A percentile compares a stretch with the other conserved stretches of the same genome.
Evolutionary conservation across 2,113 vertebrate genomes (phyloP).

Genomic region (Neolamprologus devosi): DNA sequence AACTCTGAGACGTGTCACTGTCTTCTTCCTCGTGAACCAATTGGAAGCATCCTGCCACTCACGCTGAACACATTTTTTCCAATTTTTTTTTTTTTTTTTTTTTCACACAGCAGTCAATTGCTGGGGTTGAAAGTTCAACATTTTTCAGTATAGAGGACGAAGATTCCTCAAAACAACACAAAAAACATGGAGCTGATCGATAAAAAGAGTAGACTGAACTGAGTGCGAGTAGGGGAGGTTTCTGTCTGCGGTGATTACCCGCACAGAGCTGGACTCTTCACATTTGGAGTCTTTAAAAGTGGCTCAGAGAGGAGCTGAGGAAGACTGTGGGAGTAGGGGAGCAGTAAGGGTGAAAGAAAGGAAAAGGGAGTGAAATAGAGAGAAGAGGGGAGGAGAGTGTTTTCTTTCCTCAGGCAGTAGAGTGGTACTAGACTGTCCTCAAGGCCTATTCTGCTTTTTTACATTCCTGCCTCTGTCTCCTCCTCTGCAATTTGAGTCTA

Average conservation of each 20-base stretch:
- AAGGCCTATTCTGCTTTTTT: neutral
- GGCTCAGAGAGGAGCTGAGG: slow-evolving; percentile 42
- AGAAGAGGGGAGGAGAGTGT: neutral
- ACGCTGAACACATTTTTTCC: neutral
- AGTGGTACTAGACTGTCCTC: neutral
- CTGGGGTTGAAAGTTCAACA: slow-evolving; percentile 10
- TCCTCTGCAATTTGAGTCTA: slow-evolving; percentile 34
- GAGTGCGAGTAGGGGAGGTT: neutral
- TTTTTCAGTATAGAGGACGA: neutral
- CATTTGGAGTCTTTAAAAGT: slow-evolving; percentile 51
- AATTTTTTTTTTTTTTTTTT: neutral
- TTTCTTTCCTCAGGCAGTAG: neutral
- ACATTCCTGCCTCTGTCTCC: neutral
- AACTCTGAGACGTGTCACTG: neutral
- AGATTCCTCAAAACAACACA: slow-evolving; percentile 9
- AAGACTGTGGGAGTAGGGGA: slow-evolving; percentile 42
- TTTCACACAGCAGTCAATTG: neutral
- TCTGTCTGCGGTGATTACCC: neutral
- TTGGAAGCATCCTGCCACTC: neutral
- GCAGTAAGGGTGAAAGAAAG: neutral
- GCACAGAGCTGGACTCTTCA: slow-evolving; percentile 39
- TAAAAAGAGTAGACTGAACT: neutral
- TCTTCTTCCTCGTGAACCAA: neutral
- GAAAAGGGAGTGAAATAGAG: neutral
- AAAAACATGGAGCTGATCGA: slow-evolving; percentile 22